Evolutionary conservation across 2,888 invertebrate genomes (phyloP), one percentile per base, ranked within the genome.

Genomic region (Pseudoips prasinana): DNA sequence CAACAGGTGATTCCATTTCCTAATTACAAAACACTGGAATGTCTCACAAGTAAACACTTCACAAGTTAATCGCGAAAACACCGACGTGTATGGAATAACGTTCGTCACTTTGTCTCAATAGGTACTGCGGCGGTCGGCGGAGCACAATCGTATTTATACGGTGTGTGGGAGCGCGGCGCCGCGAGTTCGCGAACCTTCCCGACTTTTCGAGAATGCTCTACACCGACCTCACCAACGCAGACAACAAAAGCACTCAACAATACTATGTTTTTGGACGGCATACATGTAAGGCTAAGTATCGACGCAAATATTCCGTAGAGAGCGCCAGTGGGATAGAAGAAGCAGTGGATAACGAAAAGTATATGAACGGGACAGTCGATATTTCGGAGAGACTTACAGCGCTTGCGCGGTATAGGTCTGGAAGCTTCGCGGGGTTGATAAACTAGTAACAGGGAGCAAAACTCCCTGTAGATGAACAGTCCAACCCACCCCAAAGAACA

Each of bases 1-100:
- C 90, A 79, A 91, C 89, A 64, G 91, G 90, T 44, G 91, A 91
- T 77, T 91, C 91, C 91, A 91, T 91, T 54, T 56, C 61, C 61
- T 62, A 37, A 58, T 38, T 49, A 32, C 48, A 66, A 72, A 66
- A 64, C 78, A 84, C 81, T 73, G 70, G 70, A 78, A 77, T 75
- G 64, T 81, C 69, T 78, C 84, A 83, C 82, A 67, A 49, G 58
- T 55, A 63, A 61, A 55, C 75, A 82, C 78, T 72, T 73, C 80
- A 81, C 80, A 72, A 54, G 37, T 52, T 44, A 54, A 37, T 53
- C 70, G 60, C 66, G 54, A 60, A 58, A 55, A 55, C 56, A 55
- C 44, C 48, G 39, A 43, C 54, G 45, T 51, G 55, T 43, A 41
- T 46, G 34, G 53, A 57, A 60, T 57, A 61, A 66, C 70, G 64